Evolutionary conservation across 2,888 invertebrate genomes (phyloP).

Genomic region (Andrena bicolor): DNA sequence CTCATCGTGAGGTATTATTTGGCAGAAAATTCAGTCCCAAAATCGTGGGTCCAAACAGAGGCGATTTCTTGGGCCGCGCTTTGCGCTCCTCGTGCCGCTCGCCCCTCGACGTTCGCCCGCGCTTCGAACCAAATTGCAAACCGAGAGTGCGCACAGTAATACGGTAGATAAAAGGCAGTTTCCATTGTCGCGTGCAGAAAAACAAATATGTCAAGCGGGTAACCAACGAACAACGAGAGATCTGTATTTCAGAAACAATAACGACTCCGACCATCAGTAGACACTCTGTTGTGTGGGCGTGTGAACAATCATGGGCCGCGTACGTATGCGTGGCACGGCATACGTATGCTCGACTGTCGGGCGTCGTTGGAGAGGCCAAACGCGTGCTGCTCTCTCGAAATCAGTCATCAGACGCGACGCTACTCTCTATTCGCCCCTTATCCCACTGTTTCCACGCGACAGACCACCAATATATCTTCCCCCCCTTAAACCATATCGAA

Average conservation of each 20-base stretch:
- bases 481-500: too few species aligned
- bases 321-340: slow-evolving; percentile 23
- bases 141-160: slow-evolving; percentile 44
- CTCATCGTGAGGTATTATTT: too few species aligned
- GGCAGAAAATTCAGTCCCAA: too few species aligned
- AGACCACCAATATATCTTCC: too few species aligned
- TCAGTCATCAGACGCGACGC: too few species aligned
- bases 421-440: too few species aligned
- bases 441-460: too few species aligned
- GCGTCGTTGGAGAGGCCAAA: slow-evolving; percentile 43
- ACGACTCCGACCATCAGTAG: slow-evolving; percentile 51
- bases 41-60: too few species aligned
- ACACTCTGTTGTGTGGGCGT: slow-evolving; percentile 59
- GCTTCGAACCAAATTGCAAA: slow-evolving; percentile 28
- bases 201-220: slow-evolving; percentile 50
- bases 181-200: slow-evolving; percentile 57
- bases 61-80: too few species aligned
- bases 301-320: slow-evolving; percentile 49
- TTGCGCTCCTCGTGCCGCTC: too few species aligned
- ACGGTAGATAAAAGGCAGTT: slow-evolving; percentile 38
- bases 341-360: slow-evolving; percentile 15
- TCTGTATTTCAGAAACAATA: slow-evolving; percentile 49
- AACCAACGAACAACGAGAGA: slow-evolving; percentile 53
- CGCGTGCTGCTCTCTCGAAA: neutral
- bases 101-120: too few species aligned